Percentiles rank a stretch among this genome's conserved stretches.
Conservation (phyloP, 2,113 vertebrate species). For the Phylloscopus trochilus region DNA sequence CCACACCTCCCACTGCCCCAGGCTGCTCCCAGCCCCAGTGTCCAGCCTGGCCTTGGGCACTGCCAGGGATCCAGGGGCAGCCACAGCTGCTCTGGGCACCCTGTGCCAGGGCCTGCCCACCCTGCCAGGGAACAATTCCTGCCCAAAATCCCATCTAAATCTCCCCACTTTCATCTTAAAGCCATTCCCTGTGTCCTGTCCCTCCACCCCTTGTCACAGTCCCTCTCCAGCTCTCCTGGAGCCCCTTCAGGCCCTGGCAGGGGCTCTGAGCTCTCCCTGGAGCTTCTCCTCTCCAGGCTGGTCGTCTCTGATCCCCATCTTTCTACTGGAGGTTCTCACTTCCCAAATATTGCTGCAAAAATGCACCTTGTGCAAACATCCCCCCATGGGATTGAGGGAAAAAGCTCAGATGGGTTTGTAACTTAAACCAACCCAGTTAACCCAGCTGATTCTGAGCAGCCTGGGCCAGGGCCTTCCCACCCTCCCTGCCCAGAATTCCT, state of each 20-base stretch:
- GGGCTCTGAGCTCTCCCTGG: neutral
- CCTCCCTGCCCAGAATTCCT: neutral
- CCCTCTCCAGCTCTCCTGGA: neutral
- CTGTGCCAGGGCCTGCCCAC: neutral
- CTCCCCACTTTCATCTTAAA: too few species aligned
- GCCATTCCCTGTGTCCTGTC: neutral
- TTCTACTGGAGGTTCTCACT: neutral
- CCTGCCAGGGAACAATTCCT: neutral
- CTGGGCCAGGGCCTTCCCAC: neutral
- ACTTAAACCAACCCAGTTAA: accelerated
- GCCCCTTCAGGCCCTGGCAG: accelerated
- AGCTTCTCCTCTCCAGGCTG: neutral
- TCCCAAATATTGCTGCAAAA: neutral
- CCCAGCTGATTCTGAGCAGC: neutral
- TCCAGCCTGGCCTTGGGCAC: neutral
- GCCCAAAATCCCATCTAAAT: neutral
- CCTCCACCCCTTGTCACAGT: too few species aligned
- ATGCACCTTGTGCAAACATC: too few species aligned
- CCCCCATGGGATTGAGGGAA: neutral
- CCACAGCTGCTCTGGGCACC: neutral
- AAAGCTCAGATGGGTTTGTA: neutral
- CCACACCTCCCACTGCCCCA: neutral
- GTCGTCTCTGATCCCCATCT: neutral
- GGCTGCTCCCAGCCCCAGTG: neutral
- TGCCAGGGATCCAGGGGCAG: neutral